A percentile compares a stretch with the other conserved stretches of the same genome.
Conservation (phyloP, 2,113 vertebrate species). For the Struthidea cinerea region DNA sequence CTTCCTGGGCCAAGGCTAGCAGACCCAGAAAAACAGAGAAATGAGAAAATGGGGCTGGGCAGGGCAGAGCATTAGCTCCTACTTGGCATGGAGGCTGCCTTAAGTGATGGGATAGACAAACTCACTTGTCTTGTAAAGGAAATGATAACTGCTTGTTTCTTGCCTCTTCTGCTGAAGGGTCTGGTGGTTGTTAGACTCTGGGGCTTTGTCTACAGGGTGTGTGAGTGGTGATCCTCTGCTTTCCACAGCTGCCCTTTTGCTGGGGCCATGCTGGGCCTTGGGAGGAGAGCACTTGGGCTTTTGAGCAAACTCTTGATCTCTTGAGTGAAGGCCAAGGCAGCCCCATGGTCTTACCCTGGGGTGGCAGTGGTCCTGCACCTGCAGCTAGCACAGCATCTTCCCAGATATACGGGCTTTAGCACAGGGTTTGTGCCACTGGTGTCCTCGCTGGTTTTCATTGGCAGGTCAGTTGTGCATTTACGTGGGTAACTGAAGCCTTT, state of each 20-base stretch:
- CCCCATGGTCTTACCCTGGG: not conserved
- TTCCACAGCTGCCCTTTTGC: not conserved
- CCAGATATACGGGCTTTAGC: not conserved
- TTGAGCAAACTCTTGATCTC: not conserved
- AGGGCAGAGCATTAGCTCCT: not conserved
- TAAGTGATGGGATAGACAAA: not conserved
- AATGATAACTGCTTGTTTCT: not conserved
- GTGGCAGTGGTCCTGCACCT: not conserved
- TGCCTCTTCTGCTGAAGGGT: not conserved
- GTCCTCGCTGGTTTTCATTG: not conserved
- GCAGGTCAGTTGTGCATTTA: not conserved
- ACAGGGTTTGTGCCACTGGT: not conserved
- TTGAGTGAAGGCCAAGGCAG: not conserved
- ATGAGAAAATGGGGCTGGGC: conserved; percentile 2
- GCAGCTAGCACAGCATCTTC: not conserved
- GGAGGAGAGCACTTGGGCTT: not conserved
- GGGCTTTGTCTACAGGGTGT: not conserved
- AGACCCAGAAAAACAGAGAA: not conserved
- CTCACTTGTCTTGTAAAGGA: not conserved
- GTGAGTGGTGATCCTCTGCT: not conserved
- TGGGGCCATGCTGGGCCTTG: not conserved
- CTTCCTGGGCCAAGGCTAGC: not conserved
- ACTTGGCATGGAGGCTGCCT: not conserved
- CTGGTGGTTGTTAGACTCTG: not conserved
- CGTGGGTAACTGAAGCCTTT: not conserved